These are phyloP conservation scores for Steinernema khuongi DNA, from an alignment of 1,140 invertebrate genomes.

Conservation along the genomic window DNA sequence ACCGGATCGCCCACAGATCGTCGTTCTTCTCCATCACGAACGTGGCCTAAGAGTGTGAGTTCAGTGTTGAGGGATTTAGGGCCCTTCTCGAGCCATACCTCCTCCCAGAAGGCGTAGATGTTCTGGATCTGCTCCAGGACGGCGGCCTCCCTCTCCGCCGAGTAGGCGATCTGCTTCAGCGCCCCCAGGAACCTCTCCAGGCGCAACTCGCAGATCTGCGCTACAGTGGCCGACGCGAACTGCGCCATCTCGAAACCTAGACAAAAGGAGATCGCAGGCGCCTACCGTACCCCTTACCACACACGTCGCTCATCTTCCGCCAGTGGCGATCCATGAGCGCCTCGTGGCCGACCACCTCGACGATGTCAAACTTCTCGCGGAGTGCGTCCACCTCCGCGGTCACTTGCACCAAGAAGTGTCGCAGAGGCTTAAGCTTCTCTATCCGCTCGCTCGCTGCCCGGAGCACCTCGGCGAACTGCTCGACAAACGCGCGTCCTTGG, in stretches of 20 bases:
- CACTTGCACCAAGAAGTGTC: no score
- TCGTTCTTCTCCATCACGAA: background rate
- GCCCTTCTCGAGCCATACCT: no score
- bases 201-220: background rate
- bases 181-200: background rate
- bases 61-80: no score
- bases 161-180: background rate
- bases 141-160: background rate
- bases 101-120: conserved; percentile 3
- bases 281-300: background rate
- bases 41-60: no score
- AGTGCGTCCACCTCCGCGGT: no score
- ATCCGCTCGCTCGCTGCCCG: no score
- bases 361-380: no score
- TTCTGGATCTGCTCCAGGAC: background rate
- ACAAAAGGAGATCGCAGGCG: background rate
- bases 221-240: background rate
- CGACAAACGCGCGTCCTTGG: no score
- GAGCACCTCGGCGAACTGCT: no score
- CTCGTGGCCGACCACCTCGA: background rate
- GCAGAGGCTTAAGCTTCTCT: no score
- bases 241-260: background rate
- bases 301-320: background rate
- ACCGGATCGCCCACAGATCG: background rate
- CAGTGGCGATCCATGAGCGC: background rate